phyloP scores from a whole-genome alignment of 1,140 invertebrate genomes.

The Drosophila mauritiana region DNA sequence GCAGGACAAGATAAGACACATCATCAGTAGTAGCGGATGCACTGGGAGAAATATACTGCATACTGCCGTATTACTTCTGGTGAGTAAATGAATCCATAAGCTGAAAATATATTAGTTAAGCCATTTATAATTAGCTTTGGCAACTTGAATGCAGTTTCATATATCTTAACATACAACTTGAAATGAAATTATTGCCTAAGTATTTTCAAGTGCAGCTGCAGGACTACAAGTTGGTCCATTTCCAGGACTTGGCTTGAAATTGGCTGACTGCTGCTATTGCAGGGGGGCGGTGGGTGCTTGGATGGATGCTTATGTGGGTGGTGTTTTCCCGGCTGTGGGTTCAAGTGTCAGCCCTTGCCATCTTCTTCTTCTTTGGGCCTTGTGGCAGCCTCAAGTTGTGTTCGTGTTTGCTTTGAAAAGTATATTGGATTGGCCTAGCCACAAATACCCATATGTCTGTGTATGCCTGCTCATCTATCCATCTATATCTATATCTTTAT shows the following conservation, averaged over 20 bases:
- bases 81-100: no score
- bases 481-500: conserved; percentile 5
- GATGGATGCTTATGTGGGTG: conserved; percentile 6
- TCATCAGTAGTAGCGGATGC: conserved; percentile 43
- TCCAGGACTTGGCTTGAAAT: conserved; percentile 53
- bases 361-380: conserved; percentile 13
- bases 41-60: conserved; percentile 5
- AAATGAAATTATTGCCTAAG: no score
- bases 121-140: neutral
- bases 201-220: conserved; percentile 3
- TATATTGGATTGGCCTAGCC: conserved; percentile 72
- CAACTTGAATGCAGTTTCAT: neutral
- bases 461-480: conserved; percentile 12
- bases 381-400: conserved; percentile 63
- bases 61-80: no score
- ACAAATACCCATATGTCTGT: conserved; percentile 9
- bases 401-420: conserved; percentile 76
- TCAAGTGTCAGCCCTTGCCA: conserved; percentile 52
- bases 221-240: conserved; percentile 61
- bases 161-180: no score
- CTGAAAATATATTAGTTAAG: no score
- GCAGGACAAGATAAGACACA: conserved; percentile 80
- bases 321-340: conserved; percentile 29
- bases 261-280: conserved; percentile 42
- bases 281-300: neutral